Percentiles rank a stretch among this genome's conserved stretches.
Conservation (phyloP, 2,797 vertebrate genomes). For the Crax fasciolata region DNA sequence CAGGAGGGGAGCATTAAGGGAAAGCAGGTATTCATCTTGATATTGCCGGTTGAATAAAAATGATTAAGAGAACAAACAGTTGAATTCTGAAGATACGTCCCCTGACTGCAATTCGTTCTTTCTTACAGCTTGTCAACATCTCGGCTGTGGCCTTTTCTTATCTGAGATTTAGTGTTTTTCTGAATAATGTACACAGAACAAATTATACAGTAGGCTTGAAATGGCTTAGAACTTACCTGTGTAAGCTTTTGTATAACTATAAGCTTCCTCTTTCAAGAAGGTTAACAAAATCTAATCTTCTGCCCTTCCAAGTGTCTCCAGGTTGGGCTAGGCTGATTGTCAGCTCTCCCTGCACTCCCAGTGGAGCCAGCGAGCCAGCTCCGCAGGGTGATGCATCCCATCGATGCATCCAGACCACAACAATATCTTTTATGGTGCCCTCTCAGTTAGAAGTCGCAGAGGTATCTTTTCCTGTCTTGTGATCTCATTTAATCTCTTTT, state of each 20-base stretch:
- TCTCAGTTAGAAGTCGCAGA: not conserved
- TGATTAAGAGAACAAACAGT: conserved; percentile 30
- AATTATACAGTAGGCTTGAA: not conserved
- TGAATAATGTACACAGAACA: not conserved
- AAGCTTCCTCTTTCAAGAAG: not conserved
- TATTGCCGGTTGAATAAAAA: conserved; percentile 13
- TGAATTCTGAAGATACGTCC: not conserved
- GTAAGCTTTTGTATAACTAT: not conserved
- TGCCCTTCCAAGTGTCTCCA: not conserved
- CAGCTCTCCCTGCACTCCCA: not conserved
- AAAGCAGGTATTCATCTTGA: conserved; percentile 24
- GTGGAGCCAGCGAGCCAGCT: not conserved
- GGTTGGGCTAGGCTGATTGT: not conserved
- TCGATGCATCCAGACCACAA: not conserved
- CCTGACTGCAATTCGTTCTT: not conserved
- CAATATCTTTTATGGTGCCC: not conserved
- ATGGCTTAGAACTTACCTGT: not conserved
- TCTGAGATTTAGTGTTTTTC: not conserved
- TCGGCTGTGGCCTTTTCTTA: not conserved
- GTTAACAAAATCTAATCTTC: not conserved
- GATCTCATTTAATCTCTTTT: not conserved
- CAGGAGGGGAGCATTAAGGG: not conserved
- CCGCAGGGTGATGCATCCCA: not conserved
- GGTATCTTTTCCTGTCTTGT: not conserved
- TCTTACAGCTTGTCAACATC: not conserved